Evolutionary conservation across 2,888 invertebrate species (phyloP), one percentile per base, ranked within the genome.

Genomic region (Eumerus sabulonum): DNA sequence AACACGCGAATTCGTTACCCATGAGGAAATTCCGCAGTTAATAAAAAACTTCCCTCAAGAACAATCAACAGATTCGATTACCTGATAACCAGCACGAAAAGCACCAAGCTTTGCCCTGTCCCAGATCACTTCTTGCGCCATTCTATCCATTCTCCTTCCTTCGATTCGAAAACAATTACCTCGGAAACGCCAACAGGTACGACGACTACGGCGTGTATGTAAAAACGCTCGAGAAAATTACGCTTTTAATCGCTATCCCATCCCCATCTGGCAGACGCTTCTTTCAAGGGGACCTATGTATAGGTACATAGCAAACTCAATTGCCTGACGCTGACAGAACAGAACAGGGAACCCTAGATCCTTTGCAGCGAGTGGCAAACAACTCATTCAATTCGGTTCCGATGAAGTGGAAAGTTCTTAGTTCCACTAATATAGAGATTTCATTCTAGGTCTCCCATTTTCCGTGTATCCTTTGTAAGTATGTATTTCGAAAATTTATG

Each of bases 401-500:
- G 42, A 63, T 64, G 68, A 59, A 48, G 53, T 63, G 63, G 57
- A 76, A 63, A 76, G 38, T 68, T 74, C 35, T 59, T 47, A 63
- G 63, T 70, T 53, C 45, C 16, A 40, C 59, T 72, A 51, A 72
- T 60, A 66, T 18, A 48, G 54, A 54, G 53, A 71, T 64, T 36
- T 18, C 18, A 18, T 68, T 42, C 42, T 50, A 44, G 42, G 14
- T 14, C 17, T 9, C 7, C 27, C 27, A 4, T 27, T 27, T 27
- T 4, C 7, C 7, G 3, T 7, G 2, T 7, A 7, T 27, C 27
- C 27, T 27, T 27, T 27, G 27, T 27, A 27, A 2, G 3, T 4
- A 4, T 27, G 3, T 4, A 27, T 4, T 27, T 27, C 27, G 7
- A 14, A 70, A 60, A 53, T 54, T 47, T 60, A 54, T 53, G 53